A percentile compares a stretch with the other conserved stretches of the same genome.
Conservation (phyloP, 2,888 invertebrate species). For the Tipula lateralis region DNA sequence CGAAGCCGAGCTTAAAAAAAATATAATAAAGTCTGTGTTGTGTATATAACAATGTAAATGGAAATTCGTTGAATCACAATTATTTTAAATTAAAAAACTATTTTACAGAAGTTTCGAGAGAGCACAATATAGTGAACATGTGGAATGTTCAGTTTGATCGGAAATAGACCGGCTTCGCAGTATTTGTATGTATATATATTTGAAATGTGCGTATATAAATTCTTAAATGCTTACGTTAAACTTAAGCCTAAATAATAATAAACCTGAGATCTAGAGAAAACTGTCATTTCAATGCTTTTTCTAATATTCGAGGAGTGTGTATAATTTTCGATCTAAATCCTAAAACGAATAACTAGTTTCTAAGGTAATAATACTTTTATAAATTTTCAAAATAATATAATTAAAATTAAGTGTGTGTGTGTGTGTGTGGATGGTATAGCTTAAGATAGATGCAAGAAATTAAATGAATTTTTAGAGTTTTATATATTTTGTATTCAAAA, state of each 20-base stretch:
- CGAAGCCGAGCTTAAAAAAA: background rate
- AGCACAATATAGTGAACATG: background rate
- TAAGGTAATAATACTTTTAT: background rate
- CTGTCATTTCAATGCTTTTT: background rate
- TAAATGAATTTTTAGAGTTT: slow-evolving; percentile 5
- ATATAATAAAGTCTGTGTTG: background rate
- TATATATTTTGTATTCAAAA: slow-evolving; percentile 3
- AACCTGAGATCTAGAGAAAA: slow-evolving; percentile 24
- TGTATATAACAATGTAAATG: background rate
- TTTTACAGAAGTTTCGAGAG: background rate
- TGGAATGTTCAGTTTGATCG: background rate
- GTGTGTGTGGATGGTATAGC: background rate
- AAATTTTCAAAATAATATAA: background rate
- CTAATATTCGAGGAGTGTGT: background rate
- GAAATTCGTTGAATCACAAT: background rate
- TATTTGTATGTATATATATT: background rate
- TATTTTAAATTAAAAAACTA: background rate
- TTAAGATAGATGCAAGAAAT: background rate
- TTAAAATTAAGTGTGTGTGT: background rate
- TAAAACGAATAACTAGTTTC: background rate
- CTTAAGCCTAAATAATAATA: background rate
- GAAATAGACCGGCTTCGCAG: background rate
- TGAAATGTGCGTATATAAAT: background rate
- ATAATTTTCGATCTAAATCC: background rate
- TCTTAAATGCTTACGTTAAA: background rate